Evolutionary conservation across 2,888 invertebrate species (phyloP).

Genomic region (Papilio protenor): DNA sequence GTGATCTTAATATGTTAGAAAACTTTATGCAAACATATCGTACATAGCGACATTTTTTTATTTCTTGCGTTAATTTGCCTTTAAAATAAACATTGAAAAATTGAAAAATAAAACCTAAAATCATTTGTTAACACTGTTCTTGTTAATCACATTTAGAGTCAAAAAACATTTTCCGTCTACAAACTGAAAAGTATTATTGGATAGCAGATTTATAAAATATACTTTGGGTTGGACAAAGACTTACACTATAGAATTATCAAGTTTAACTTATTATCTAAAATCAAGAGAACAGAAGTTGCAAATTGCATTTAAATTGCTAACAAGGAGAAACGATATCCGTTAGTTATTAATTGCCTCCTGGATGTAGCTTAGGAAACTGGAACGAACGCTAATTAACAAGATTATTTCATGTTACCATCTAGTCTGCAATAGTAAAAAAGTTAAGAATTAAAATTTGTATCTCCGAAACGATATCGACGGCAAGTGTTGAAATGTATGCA

Average conservation of each 20-base stretch:
- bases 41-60: background rate
- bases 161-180: no score
- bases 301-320: conserved; percentile 28
- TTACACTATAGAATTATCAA: background rate
- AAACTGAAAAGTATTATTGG: no score
- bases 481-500: no score
- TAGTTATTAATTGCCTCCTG: conserved; percentile 33
- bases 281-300: conserved; percentile 3
- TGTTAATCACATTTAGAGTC: no score
- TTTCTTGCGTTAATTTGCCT: no score
- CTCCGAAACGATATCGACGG: no score
- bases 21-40: background rate
- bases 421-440: conserved; percentile 10
- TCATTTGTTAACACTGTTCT: no score
- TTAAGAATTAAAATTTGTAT: no score
- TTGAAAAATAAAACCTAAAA: no score
- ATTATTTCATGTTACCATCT: conserved; percentile 20
- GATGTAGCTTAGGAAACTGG: conserved; percentile 30
- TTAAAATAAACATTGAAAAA: no score
- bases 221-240: background rate
- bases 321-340: conserved; percentile 29
- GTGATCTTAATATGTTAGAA: conserved; percentile 19
- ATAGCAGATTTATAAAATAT: no score
- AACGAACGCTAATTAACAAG: conserved; percentile 22
- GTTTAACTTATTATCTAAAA: background rate